Percentiles rank a stretch among this genome's conserved stretches.
Evolutionary conservation across 2,797 vertebrate genomes (phyloP).

Genomic region (Parauchenoglanis punctatus): DNA sequence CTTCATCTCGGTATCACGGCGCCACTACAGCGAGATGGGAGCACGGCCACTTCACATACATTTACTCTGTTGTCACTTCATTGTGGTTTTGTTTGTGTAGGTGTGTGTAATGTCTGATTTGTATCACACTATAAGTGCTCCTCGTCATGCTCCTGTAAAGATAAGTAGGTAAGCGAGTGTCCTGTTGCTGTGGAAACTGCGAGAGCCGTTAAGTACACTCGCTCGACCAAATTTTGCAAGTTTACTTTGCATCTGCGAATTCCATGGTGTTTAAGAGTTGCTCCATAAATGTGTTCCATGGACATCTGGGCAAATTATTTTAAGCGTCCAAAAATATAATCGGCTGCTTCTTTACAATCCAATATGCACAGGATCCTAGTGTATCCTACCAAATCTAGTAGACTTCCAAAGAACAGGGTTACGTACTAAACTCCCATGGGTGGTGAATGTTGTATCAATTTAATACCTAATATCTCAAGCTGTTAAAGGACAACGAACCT

Average conservation of each 20-base stretch:
- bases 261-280: not conserved
- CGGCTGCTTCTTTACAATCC: no score
- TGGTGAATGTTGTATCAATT: not conserved
- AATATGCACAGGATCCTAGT: no score
- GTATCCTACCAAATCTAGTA: no score
- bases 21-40: not conserved
- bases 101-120: not conserved
- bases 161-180: not conserved
- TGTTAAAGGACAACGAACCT: not conserved
- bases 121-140: not conserved
- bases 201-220: not conserved
- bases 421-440: no score
- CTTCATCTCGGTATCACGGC: not conserved
- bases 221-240: no score
- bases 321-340: no score
- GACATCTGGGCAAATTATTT: no score
- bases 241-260: not conserved
- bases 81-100: not conserved
- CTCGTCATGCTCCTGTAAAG: not conserved
- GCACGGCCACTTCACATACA: not conserved
- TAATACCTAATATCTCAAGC: not conserved
- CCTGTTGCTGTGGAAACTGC: slow-evolving; percentile 7
- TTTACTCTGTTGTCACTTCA: not conserved
- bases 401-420: no score
- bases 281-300: not conserved